Base-by-base conservation (phyloP, 2,888 invertebrate genomes). In the Chymomyza caudatula region DNA sequence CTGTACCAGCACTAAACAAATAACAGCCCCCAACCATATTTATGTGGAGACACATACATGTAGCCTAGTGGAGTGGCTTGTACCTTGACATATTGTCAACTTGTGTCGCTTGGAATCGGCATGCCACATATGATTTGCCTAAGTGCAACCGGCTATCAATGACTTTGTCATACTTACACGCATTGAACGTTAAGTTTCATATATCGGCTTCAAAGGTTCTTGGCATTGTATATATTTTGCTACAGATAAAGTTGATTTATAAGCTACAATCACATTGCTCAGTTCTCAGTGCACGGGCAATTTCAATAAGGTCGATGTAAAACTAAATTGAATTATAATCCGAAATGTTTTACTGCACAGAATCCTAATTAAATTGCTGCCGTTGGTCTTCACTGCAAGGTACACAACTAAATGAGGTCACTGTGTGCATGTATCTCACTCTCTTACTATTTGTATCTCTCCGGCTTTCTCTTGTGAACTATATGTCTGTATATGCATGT, bases 301-400 rank as follows among this genome's bases (percentile, higher is more conserved):
- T 37, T 64, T 57, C 43, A 65, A 59, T 64, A 29, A 37, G 8
- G 64, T 57, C 43, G 64, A 59, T 64, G 60, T 68, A 25, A 61
- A 63, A 65, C 53, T 59, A 73, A 78, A 80, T 84, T 80, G 73
- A 81, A 78, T 74, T 75, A 74, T 73, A 73, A 80, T 84, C 75
- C 71, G 53, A 37, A 37, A 37, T 37, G 29, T 37, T 37, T 37
- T 47, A 47, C 47, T 47, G 47, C 47, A 8, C n/a, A 37, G 29
- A 47, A 47, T 4, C n/a, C 19, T 47, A 47, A 65, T 67, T 63
- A 67, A 73, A 63, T 51, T 53, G 54, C 53, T 44, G 53, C 23
- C 49, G 37, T 54, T 62, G 52, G 23, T 56, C 47, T 58, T 47
- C 57, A 20, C 22, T 25, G 25, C 47, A n/a, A 65, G 71, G 56